Base-by-base conservation (phyloP, 2,888 invertebrate species). In the Protophormia terraenovae region DNA sequence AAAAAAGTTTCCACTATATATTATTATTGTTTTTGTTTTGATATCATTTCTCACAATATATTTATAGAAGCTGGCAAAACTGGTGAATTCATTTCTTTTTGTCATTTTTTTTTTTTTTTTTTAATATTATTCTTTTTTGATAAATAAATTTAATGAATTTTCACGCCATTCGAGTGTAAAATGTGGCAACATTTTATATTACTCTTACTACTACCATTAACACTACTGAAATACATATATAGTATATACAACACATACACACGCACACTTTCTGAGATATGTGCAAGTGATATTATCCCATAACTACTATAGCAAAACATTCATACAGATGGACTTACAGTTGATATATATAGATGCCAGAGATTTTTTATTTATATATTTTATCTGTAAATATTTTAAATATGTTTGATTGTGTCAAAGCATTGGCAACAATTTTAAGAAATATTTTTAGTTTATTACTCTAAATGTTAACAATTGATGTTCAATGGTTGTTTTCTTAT, bases 91-190 rank as follows among this genome's bases (percentile, higher is more conserved):
- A 60, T 78, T 78, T 60, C 72, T 67, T 66, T 71, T 50, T 24
- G 53, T 69, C 50, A 29, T 50, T 62, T 4, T 35, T 22, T 22
- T 16, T 58, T 53, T 72, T 45, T 58, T 77, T 47, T 76, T n/a
- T n/a, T n/a, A n/a, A n/a, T n/a, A n/a, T n/a, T n/a, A n/a, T n/a
- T n/a, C n/a, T n/a, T n/a, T n/a, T 72, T 64, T 55, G 10, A 29
- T 53, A 69, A 78, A 82, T 85, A 82, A 85, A 82, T 90, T 90
- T 91, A 91, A 91, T 91, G 91, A 91, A 91, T 91, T 91, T 91
- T 90, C 89, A 88, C 90, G 90, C 89, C 90, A 90, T 88, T 90
- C 90, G 90, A 91, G 90, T 90, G 91, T 91, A 89, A 91, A 91
- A 91, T 90, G 90, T 89, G 89, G 88, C 87, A 89, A 88, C 88